Percentiles rank a stretch among this genome's conserved stretches.
Conservation (phyloP, 2,113 vertebrate species). For the human region DNA sequence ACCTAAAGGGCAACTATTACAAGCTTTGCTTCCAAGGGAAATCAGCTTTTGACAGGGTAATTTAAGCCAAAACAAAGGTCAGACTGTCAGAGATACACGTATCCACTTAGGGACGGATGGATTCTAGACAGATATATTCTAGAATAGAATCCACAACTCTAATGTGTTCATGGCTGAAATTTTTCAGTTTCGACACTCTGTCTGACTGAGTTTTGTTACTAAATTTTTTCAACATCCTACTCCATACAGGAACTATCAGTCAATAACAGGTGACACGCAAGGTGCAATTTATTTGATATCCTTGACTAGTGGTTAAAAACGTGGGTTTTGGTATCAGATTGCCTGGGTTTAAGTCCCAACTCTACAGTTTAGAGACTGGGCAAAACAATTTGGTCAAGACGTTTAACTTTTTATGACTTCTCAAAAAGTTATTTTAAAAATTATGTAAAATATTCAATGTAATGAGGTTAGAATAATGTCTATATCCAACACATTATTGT, state of each 20-base stretch:
- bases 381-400: neutral
- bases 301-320: neutral
- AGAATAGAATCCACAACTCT: neutral
- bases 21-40: slow-evolving; percentile 57
- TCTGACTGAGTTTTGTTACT: neutral
- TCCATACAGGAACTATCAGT: neutral
- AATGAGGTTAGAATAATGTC: neutral
- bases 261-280: neutral
- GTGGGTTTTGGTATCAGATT: neutral
- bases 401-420: slow-evolving; percentile 2
- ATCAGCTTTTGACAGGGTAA: slow-evolving; percentile 33
- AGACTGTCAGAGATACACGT: slow-evolving; percentile 48
- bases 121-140: neutral
- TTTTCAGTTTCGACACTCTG: neutral
- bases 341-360: neutral
- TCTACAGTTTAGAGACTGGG: neutral
- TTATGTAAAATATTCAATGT: neutral
- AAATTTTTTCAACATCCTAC: neutral
- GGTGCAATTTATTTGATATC: neutral
- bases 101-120: slow-evolving; percentile 60
- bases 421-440: neutral
- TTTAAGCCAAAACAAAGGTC: slow-evolving; percentile 58
- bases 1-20: slow-evolving; percentile 15
- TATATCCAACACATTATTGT: neutral
- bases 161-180: neutral